phyloP scores from a whole-genome alignment of 2,888 invertebrate species.

The Chaitophorus viminalis region DNA sequence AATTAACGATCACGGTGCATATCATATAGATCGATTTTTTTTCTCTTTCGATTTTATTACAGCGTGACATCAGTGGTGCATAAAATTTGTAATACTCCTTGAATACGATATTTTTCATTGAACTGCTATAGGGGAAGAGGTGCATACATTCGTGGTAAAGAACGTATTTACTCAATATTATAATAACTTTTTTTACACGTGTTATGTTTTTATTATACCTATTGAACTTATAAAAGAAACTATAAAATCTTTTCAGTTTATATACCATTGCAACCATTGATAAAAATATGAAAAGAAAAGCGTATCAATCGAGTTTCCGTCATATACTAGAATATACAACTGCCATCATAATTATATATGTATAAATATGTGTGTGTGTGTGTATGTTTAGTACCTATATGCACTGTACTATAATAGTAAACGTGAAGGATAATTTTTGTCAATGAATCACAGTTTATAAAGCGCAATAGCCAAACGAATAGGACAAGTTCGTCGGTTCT shows the following conservation, averaged over 20 bases:
- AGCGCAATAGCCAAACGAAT: too few relatives aligned
- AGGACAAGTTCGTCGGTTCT: too few relatives aligned
- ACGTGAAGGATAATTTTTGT: background rate
- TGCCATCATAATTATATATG: too few relatives aligned
- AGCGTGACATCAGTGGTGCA: conserved; percentile 31
- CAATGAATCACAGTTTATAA: background rate
- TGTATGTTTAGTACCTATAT: background rate
- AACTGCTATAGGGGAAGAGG: background rate
- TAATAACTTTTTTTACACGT: background rate
- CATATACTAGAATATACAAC: background rate
- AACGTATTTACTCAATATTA: conserved; percentile 5
- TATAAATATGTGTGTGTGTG: too few relatives aligned
- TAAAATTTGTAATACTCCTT: conserved; percentile 47
- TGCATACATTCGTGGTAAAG: background rate
- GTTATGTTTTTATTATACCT: background rate
- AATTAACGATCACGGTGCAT: conserved; percentile 49
- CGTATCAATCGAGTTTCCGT: background rate
- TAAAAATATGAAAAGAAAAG: background rate
- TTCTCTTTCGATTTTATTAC: background rate
- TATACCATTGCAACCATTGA: background rate
- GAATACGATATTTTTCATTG: conserved; percentile 26
- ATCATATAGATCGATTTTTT: conserved; percentile 48
- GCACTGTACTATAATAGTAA: background rate
- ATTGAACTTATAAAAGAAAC: background rate
- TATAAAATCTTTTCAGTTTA: background rate